These are phyloP conservation scores for Campoplex capitator DNA, from an alignment of 2,888 invertebrate genomes.

Conservation along the genomic window DNA sequence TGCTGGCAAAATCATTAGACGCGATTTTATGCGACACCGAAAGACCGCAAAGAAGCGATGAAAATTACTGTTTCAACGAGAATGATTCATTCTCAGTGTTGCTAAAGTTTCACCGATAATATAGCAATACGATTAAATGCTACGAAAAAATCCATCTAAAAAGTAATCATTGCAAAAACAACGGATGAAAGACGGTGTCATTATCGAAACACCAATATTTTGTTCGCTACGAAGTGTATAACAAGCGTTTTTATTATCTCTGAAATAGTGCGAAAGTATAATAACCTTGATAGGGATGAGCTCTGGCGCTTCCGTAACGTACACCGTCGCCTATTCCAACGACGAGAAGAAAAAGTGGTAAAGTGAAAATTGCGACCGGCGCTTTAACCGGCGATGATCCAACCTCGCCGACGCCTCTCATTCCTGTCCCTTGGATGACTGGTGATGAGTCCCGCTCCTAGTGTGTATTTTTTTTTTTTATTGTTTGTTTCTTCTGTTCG, in stretches of 20 bases:
- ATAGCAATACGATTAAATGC: not conserved
- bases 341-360: slow-evolving; percentile 65
- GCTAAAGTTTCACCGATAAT: not conserved
- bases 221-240: not conserved
- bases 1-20: slow-evolving; percentile 31
- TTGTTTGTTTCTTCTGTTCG: not conserved
- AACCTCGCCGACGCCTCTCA: slow-evolving; percentile 70
- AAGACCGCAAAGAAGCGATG: not conserved
- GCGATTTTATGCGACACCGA: not conserved
- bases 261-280: slow-evolving; percentile 18
- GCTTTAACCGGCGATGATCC: slow-evolving; percentile 71
- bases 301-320: slow-evolving; percentile 66
- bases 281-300: slow-evolving; percentile 69
- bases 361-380: slow-evolving; percentile 67
- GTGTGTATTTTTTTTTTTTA: slow-evolving; percentile 36
- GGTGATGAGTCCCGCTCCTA: slow-evolving; percentile 43
- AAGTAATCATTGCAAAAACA: not conserved
- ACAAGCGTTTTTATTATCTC: not conserved
- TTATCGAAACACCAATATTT: not conserved
- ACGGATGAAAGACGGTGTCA: not conserved
- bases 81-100: slow-evolving; percentile 1
- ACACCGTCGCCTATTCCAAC: slow-evolving; percentile 70
- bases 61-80: not conserved
- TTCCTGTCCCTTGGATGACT: slow-evolving; percentile 70
- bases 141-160: not conserved